Conservation (phyloP, 2,888 invertebrate species). For the Mongoloraphidia duomilia region DNA sequence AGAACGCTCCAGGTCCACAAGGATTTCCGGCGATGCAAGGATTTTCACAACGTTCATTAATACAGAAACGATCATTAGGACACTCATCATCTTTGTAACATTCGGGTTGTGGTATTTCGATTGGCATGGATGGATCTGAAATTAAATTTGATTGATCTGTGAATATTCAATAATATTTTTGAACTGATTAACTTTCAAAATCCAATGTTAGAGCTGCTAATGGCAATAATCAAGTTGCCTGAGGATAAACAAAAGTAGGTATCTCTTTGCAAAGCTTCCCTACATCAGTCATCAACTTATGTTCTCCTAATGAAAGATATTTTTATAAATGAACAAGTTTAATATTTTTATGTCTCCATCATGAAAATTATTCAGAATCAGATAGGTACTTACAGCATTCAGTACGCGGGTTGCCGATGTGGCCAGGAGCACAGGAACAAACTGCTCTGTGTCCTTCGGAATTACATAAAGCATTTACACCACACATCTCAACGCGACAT, state of each 20-base stretch:
- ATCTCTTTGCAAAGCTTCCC: too few relatives aligned
- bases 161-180: too few relatives aligned
- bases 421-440: slow-evolving; percentile 66
- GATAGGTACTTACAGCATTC: slow-evolving; percentile 44
- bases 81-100: slow-evolving; percentile 72
- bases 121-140: slow-evolving; percentile 31
- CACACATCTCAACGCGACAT: slow-evolving; percentile 63
- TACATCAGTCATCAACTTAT: background rate
- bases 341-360: slow-evolving; percentile 1
- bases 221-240: too few relatives aligned
- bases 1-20: slow-evolving; percentile 70
- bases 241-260: too few relatives aligned
- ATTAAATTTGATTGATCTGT: slow-evolving; percentile 5
- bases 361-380: slow-evolving; percentile 8
- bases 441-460: slow-evolving; percentile 60
- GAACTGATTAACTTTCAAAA: too few relatives aligned
- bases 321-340: too few relatives aligned
- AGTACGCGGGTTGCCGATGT: slow-evolving; percentile 61
- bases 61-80: slow-evolving; percentile 54
- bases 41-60: slow-evolving; percentile 61
- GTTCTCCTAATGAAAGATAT: background rate
- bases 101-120: slow-evolving; percentile 38
- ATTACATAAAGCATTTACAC: slow-evolving; percentile 68
- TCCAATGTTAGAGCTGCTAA: too few relatives aligned
- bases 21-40: slow-evolving; percentile 54